These are phyloP conservation scores for Pammene fasciana DNA, from an alignment of 2,888 invertebrate genomes.

Conservation along the genomic window DNA sequence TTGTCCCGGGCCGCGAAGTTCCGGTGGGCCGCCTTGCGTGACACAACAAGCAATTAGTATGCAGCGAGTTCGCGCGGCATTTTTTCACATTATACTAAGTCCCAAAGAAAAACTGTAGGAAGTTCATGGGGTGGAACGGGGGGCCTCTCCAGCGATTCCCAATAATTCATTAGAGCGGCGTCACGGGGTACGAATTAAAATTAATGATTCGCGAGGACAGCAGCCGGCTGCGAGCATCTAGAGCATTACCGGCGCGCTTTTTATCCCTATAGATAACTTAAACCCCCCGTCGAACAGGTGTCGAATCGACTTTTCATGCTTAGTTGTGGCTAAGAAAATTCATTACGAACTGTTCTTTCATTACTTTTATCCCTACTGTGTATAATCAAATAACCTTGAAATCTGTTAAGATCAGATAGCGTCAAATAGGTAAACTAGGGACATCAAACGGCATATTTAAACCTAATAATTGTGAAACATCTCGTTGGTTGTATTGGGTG, in stretches of 20 bases:
- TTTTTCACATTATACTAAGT: conserved; percentile 82
- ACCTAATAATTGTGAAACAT: too few relatives aligned
- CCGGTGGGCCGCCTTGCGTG: conserved; percentile 69
- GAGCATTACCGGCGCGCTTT: conserved; percentile 77
- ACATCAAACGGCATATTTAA: too few relatives aligned
- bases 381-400: not conserved
- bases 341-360: conserved; percentile 8
- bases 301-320: conserved; percentile 67
- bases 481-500: too few relatives aligned
- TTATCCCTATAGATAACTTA: conserved; percentile 74
- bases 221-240: conserved; percentile 69
- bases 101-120: conserved; percentile 76
- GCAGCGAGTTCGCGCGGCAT: conserved; percentile 76
- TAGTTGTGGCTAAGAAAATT: conserved; percentile 53
- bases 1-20: conserved; percentile 70
- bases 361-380: not conserved
- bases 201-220: conserved; percentile 81
- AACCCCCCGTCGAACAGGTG: conserved; percentile 71
- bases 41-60: conserved; percentile 83
- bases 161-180: conserved; percentile 81
- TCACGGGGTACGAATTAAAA: conserved; percentile 82
- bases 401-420: not conserved
- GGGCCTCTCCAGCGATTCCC: conserved; percentile 76
- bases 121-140: conserved; percentile 63
- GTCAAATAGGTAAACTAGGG: too few relatives aligned